Evolutionary conservation across 2,113 vertebrate species (phyloP).

Genomic region (Pithys albifrons): DNA sequence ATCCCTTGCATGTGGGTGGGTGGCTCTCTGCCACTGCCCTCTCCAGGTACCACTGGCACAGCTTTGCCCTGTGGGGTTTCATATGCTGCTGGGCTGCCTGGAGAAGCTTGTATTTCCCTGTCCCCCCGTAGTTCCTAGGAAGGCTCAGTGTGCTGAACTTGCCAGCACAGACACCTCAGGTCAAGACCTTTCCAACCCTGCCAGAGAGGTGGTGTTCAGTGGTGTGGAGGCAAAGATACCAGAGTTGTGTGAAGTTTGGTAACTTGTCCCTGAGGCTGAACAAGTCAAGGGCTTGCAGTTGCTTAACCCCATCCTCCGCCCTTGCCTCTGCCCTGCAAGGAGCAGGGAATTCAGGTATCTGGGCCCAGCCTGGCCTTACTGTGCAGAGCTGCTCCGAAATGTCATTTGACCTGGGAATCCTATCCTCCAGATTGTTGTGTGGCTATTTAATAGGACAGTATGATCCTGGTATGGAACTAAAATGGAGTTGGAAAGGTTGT

Average conservation of each 20-base stretch:
- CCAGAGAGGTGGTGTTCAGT: fast-evolving
- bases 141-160: neutral
- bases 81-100: neutral
- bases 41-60: fast-evolving
- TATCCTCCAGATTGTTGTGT: neutral
- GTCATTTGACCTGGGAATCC: neutral
- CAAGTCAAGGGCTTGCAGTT: neutral
- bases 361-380: neutral
- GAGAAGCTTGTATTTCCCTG: neutral
- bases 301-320: neutral
- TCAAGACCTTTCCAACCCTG: neutral
- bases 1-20: neutral
- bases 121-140: neutral
- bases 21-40: neutral
- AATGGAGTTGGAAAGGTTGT: neutral
- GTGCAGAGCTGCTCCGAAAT: neutral
- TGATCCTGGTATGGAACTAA: neutral
- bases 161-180: neutral
- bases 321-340: neutral
- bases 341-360: neutral
- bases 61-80: fast-evolving
- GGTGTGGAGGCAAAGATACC: neutral
- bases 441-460: neutral
- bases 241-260: neutral
- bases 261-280: neutral